phyloP scores from a whole-genome alignment of 2,888 invertebrate species.

The Agrotis puta region DNA sequence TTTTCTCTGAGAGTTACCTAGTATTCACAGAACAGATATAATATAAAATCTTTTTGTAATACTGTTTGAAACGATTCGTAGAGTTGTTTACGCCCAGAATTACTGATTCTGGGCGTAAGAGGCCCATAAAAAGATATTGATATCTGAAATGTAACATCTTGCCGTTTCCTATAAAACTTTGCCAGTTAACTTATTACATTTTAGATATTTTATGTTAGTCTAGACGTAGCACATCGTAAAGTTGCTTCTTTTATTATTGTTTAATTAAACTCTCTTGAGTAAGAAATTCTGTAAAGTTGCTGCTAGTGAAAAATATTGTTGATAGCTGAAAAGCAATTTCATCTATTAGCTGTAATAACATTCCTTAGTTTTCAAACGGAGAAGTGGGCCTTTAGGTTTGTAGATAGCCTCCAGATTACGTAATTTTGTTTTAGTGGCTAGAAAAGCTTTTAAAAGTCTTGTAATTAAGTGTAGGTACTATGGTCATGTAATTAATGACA shows the following conservation, averaged over 20 bases:
- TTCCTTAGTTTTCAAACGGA: conserved; percentile 4
- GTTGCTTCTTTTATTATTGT: conserved; percentile 41
- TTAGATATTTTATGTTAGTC: conserved; percentile 59
- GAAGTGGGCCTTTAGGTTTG: not conserved
- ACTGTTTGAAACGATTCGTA: conserved; percentile 26
- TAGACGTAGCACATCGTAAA: conserved; percentile 56
- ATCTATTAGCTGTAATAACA: conserved; percentile 11
- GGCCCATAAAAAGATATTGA: conserved; percentile 63
- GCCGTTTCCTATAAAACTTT: conserved; percentile 56
- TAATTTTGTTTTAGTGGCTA: conserved; percentile 24
- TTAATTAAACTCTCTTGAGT: conserved; percentile 43
- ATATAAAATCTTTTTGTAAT: conserved; percentile 7
- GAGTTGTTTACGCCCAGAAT: conserved; percentile 57
- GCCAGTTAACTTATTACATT: conserved; percentile 62
- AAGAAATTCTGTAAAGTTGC: conserved; percentile 8
- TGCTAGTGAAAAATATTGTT: conserved; percentile 10
- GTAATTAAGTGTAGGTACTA: conserved; percentile 29
- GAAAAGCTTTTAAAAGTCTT: conserved; percentile 39
- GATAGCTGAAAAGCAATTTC: conserved; percentile 3
- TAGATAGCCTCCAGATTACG: not conserved
- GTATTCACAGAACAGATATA: conserved; percentile 8
- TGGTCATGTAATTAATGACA: conserved; percentile 21
- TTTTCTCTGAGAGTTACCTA: not conserved
- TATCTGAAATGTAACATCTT: conserved; percentile 60
- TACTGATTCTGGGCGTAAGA: too few species aligned